Conservation (phyloP, 2,888 invertebrate genomes). For the Nemotelus pantherinus region DNA sequence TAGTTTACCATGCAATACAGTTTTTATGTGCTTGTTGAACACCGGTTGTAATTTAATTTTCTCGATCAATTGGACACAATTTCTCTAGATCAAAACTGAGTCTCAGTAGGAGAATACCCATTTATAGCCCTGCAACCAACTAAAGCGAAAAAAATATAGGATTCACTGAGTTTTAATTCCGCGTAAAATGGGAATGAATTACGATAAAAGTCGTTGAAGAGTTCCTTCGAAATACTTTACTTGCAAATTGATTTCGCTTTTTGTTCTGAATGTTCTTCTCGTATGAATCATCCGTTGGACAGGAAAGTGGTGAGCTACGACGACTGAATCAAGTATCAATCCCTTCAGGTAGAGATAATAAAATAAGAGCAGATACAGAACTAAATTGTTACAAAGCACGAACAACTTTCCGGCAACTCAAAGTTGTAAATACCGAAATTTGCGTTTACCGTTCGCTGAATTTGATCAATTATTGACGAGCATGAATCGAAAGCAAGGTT, state of each 20-base stretch:
- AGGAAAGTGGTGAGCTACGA: background rate
- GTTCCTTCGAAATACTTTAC: background rate
- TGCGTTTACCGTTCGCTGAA: constrained; percentile 32
- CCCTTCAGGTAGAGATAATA: constrained; percentile 28
- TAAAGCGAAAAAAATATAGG: too few species aligned
- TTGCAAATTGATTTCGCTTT: constrained; percentile 11
- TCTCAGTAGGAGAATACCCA: too few species aligned
- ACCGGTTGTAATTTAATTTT: too few species aligned
- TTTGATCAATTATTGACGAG: constrained; percentile 26
- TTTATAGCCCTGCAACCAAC: too few species aligned
- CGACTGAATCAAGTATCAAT: background rate
- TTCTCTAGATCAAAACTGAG: too few species aligned
- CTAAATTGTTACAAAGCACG: constrained; percentile 35
- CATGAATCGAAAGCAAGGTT: constrained; percentile 7
- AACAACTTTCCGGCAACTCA: constrained; percentile 32
- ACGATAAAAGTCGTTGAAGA: background rate
- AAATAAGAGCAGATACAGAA: constrained; percentile 17
- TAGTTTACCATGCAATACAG: too few species aligned
- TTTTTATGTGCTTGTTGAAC: too few species aligned
- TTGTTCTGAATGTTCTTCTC: constrained; percentile 6
- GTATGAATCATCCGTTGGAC: background rate
- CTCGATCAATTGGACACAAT: too few species aligned
- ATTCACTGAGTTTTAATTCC: background rate
- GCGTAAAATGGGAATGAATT: background rate
- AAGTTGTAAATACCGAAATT: constrained; percentile 37